Base-by-base conservation (phyloP, 2,888 invertebrate species). In the Dicyrtoma fusca region DNA sequence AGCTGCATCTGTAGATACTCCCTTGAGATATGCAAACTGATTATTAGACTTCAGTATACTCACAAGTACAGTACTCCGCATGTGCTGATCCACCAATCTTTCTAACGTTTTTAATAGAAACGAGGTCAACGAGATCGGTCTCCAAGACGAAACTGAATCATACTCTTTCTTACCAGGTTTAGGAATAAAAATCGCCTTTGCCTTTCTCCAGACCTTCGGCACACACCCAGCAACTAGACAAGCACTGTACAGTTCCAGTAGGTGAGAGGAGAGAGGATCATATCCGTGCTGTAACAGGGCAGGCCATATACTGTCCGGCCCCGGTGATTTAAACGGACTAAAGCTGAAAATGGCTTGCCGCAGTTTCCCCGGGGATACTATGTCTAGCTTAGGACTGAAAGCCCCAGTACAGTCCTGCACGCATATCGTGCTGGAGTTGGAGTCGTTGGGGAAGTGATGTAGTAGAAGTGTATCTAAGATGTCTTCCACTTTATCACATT, bases 31-130 rank as follows among this genome's bases (percentile, higher is more conserved):
- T 13, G 73, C 73, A 49, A 45, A 73, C 26, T 70, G 70, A 26
- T 70, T 42, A 21, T 61, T 65, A 8, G 4, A 21, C 23, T 34
- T 49, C 2, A 71, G 19, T 1, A 23, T 10, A 10, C 2, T 11
- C n/a, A 45, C 25, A 6, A 66, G 13, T 1, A 21, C 5, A 5
- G 62, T 8, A 5, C 42, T 34, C 61, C 59, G 11, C 74, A 17
- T 3, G 55, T 11, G n/a, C 45, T 23, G 25, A n/a, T 75, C 74
- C 5, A 75, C 34, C n/a, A 76, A 49, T 26, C 69, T 34, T 51
- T 75, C 75, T 23, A 74, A 21, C 1, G 69, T 47, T 25, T 77
- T 77, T 8, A 73, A 63, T 1, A 77, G 14, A 25, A 77, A 75
- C 1, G 74, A 74, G 3, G 70, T 75, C 14, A 75, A 62, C 10